Evolutionary conservation across 2,888 invertebrate genomes (phyloP).

Genomic region (Portevinia maculata): DNA sequence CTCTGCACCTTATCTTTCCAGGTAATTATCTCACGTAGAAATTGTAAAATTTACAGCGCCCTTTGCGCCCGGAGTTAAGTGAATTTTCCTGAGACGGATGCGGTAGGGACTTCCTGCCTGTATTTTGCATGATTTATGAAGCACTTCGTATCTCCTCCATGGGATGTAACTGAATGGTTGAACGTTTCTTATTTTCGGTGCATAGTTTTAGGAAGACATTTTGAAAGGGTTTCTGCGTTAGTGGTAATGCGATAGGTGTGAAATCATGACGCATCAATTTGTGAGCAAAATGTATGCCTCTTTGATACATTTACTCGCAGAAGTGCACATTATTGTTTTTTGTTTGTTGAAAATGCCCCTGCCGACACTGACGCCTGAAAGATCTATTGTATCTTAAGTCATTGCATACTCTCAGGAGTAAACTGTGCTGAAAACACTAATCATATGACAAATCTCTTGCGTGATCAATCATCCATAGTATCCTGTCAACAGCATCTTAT

Average conservation of each 20-base stretch:
- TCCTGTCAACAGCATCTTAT: not conserved
- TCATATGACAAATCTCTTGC: not conserved
- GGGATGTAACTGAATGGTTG: not conserved
- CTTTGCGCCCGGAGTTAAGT: conserved; percentile 19
- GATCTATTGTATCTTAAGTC: too few relatives aligned
- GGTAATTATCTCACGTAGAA: conserved; percentile 59
- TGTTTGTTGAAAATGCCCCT: too few relatives aligned
- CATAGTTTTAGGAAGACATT: conserved; percentile 17
- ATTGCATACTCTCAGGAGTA: not conserved
- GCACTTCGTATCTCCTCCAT: not conserved
- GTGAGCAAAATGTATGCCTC: too few relatives aligned
- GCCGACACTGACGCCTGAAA: too few relatives aligned
- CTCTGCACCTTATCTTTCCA: conserved; percentile 44
- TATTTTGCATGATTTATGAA: conserved; percentile 53
- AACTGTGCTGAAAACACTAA: too few relatives aligned
- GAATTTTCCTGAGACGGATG: conserved; percentile 33
- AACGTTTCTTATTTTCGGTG: conserved; percentile 8
- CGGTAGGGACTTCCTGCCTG: conserved; percentile 24
- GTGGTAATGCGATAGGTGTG: too few relatives aligned
- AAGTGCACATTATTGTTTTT: too few relatives aligned
- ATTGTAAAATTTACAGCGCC: conserved; percentile 21
- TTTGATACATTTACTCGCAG: too few relatives aligned
- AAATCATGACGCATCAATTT: too few relatives aligned
- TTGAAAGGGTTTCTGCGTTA: too few relatives aligned
- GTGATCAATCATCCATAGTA: not conserved